phyloP scores from a whole-genome alignment of 1,140 invertebrate species.

The Pantala flavescens region DNA sequence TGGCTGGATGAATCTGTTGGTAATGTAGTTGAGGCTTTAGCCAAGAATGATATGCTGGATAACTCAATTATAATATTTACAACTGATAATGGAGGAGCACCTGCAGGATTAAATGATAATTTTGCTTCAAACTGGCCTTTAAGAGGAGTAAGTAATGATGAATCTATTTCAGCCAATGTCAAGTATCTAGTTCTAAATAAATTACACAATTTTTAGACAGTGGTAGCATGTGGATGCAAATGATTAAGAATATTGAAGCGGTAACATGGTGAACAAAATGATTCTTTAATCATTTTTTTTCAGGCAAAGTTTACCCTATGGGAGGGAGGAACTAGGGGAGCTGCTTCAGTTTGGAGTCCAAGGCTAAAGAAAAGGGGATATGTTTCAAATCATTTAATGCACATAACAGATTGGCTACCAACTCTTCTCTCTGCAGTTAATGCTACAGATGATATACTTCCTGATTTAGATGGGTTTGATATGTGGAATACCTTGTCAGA shows the following conservation, averaged over 20 bases:
- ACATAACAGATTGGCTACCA: constrained; percentile 49
- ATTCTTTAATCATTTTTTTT: too few species aligned
- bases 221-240: too few species aligned
- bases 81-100: constrained; percentile 80
- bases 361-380: constrained; percentile 30
- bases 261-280: too few species aligned
- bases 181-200: too few species aligned
- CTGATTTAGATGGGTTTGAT: constrained; percentile 54
- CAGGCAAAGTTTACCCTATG: constrained; percentile 61
- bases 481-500: constrained; percentile 53
- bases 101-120: constrained; percentile 74
- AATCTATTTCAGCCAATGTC: too few species aligned
- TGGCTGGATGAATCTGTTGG: constrained; percentile 81
- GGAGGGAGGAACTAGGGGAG: constrained; percentile 43
- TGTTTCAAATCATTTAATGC: constrained; percentile 38
- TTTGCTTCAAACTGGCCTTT: constrained; percentile 85
- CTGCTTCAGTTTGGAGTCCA: constrained; percentile 41
- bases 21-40: constrained; percentile 56
- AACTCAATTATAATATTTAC: constrained; percentile 76
- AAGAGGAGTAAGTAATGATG: constrained; percentile 50
- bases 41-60: constrained; percentile 49
- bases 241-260: background rate
- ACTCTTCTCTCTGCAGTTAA: constrained; percentile 37
- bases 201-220: too few species aligned
- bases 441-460: constrained; percentile 22